phyloP scores from a whole-genome alignment of 2,888 invertebrate genomes.

The Abrostola tripartita region DNA sequence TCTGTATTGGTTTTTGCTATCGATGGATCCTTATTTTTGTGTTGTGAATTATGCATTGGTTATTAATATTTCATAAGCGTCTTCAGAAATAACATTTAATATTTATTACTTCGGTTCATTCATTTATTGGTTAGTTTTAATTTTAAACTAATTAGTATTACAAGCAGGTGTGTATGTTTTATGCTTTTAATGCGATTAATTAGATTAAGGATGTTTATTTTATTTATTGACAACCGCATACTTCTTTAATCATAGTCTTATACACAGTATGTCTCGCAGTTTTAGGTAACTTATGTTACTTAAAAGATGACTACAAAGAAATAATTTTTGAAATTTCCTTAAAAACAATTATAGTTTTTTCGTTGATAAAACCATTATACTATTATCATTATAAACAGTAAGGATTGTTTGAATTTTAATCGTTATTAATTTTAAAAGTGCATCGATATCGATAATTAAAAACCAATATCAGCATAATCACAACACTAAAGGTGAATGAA shows the following conservation, averaged over 20 bases:
- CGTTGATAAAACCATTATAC: too few relatives aligned
- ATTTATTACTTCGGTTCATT: conserved; percentile 14
- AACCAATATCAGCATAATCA: conserved; percentile 33
- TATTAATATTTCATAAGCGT: conserved; percentile 43
- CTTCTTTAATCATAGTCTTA: background rate
- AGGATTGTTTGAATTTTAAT: background rate
- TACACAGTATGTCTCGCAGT: too few relatives aligned
- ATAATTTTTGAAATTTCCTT: too few relatives aligned
- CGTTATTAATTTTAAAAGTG: background rate
- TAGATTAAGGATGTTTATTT: background rate
- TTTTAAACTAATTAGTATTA: conserved; percentile 2
- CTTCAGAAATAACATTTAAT: conserved; percentile 27
- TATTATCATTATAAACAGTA: too few relatives aligned
- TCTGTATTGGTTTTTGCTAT: conserved; percentile 48
- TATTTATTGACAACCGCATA: too few relatives aligned
- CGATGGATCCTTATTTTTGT: conserved; percentile 46
- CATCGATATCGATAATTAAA: conserved; percentile 53
- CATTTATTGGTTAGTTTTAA: background rate
- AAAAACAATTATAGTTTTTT: too few relatives aligned
- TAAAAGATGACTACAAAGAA: too few relatives aligned
- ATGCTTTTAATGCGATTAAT: background rate
- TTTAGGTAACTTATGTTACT: too few relatives aligned
- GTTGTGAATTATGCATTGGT: conserved; percentile 37
- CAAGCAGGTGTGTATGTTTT: background rate
- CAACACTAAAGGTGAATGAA: conserved; percentile 84